Evolutionary conservation across 2,113 vertebrate genomes (phyloP).

Genomic region (Oryzias woworae): DNA sequence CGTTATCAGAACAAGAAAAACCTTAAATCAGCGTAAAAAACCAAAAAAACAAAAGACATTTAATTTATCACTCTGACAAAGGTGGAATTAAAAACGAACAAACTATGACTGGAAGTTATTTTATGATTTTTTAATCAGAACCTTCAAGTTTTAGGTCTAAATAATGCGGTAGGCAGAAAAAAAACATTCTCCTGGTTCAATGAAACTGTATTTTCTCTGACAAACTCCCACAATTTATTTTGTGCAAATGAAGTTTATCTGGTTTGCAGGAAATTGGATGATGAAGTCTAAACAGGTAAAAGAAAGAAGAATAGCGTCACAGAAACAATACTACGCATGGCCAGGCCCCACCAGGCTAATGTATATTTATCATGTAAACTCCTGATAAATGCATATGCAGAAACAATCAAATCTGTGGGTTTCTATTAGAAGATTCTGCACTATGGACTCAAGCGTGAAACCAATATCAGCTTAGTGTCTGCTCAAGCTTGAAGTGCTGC

Average conservation of each 20-base stretch:
- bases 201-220: conserved; percentile 20
- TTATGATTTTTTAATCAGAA: conserved; percentile 16
- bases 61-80: conserved; percentile 51
- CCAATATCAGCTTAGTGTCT: conserved; percentile 80
- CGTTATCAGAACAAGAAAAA: conserved; percentile 73
- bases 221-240: conserved; percentile 52
- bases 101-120: conserved; percentile 21
- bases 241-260: conserved; percentile 59
- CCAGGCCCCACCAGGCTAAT: conserved; percentile 57
- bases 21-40: conserved; percentile 58
- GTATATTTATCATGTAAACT: conserved; percentile 80
- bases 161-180: conserved; percentile 12
- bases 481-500: conserved; percentile 75
- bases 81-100: conserved; percentile 46
- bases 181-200: not conserved
- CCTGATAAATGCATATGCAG: conserved; percentile 78
- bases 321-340: conserved; percentile 73
- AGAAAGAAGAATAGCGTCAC: conserved; percentile 45
- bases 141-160: conserved; percentile 29
- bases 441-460: conserved; percentile 75
- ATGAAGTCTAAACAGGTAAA: conserved; percentile 73
- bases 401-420: conserved; percentile 76
- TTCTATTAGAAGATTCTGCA: conserved; percentile 64
- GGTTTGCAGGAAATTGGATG: conserved; percentile 56
- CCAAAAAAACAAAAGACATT: conserved; percentile 61